A percentile compares a stretch with the other conserved stretches of the same genome.
Evolutionary conservation across 2,113 vertebrate species (phyloP).

Genomic region (Catharus bicknelli): DNA sequence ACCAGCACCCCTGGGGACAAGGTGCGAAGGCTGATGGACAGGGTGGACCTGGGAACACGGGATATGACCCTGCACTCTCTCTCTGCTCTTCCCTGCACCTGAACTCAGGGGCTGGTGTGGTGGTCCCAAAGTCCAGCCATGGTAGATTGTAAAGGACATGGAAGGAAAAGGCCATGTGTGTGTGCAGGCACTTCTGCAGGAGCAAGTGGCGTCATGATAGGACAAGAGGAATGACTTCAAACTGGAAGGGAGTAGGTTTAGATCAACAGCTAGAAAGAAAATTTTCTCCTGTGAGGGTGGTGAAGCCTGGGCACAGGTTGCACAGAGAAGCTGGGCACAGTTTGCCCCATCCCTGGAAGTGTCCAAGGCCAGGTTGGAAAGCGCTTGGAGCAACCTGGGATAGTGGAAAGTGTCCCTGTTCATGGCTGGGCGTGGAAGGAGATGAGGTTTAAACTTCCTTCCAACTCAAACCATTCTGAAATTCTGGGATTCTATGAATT

Average conservation of each 20-base stretch:
- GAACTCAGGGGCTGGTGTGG: background rate
- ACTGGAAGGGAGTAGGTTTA: background rate
- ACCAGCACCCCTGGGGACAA: background rate
- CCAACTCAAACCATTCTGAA: background rate
- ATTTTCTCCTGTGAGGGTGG: background rate
- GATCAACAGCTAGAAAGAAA: background rate
- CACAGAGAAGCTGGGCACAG: background rate
- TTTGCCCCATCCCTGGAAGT: background rate
- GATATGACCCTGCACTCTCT: background rate
- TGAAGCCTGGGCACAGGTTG: background rate
- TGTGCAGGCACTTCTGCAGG: background rate
- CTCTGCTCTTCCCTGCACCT: background rate
- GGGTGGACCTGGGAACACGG: fast-evolving
- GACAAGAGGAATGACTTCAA: background rate
- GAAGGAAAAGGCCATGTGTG: background rate
- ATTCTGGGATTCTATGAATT: background rate
- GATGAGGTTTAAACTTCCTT: background rate
- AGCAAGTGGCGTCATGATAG: fast-evolving
- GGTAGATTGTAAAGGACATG: background rate
- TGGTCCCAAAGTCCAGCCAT: fast-evolving
- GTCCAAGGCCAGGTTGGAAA: background rate
- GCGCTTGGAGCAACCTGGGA: background rate
- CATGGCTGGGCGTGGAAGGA: background rate
- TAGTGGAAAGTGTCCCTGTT: background rate
- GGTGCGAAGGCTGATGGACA: background rate